Evolutionary conservation across 2,888 invertebrate species (phyloP), one percentile per base, ranked within the genome.

Genomic region (Agriotes lineatus): DNA sequence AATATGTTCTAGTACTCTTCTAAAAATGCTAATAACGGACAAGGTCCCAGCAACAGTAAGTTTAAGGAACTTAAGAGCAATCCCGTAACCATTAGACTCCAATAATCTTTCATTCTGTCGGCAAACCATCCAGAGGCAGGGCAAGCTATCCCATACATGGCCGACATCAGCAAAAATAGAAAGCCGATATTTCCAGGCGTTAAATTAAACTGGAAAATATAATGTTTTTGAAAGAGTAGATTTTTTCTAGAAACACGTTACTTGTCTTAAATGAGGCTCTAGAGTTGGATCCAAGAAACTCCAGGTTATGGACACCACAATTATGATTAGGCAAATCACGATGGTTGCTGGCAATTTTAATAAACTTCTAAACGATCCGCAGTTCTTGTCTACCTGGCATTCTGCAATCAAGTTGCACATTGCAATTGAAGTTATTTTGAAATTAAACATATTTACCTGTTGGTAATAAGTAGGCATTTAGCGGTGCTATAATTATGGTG

Each of bases 271-370:
- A 82, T 93, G 93, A 0, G 91, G 91, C 77, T 93, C 92, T 72
- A 93, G 80, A 0, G 93, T 93, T 0, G 93, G 93, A 80, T 93
- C 93, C 63, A 93, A 83, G 82, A 92, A 93, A 0, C 91, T 90
- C 89, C 92, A 90, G 0, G 90, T 89, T 78, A 90, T 90, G 0
- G 93, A 90, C 5, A 90, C 88, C n/a, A 90, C 86, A 7, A 90
- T 86, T 37, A 93, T 89, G 50, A 92, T 89, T 16, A 91, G 79
- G 9, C 90, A 90, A 1, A 91, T 90, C 69, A 93, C 88, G 62
- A 91, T 85, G 52, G 93, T 90, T 5, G 90, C 87, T 0, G 92
- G 91, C 42, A 92, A 87, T 80, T 87, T 89, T 72, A 93, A 83
- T 39, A 93, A 82, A 59, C 87, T 86, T 39, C 87, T 78, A 68